Evolutionary conservation across 2,113 vertebrate species (phyloP).

Genomic region (Macaca mulatta): DNA sequence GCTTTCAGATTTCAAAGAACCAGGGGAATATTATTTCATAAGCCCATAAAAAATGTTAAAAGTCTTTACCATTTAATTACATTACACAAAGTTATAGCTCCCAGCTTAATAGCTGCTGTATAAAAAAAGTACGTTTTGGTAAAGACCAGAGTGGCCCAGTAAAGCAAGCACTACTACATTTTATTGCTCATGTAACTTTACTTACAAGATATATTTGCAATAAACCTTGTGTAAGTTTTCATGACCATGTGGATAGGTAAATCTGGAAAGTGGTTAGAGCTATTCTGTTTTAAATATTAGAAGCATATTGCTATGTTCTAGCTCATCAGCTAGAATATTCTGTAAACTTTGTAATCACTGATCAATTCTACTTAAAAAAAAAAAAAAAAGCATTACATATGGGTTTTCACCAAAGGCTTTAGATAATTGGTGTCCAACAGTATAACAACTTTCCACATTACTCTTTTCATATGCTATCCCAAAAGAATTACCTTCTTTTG

Average conservation of each 20-base stretch:
- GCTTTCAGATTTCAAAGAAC: conserved; percentile 45
- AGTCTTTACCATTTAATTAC: conserved; percentile 52
- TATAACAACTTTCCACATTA: not conserved
- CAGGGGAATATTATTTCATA: conserved; percentile 57
- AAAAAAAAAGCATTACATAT: not conserved
- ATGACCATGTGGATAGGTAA: not conserved
- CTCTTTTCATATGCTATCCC: not conserved
- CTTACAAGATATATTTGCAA: conserved; percentile 57
- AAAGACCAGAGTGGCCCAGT: conserved; percentile 37
- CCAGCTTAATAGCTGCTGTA: conserved; percentile 16
- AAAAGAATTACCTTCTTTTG: not conserved
- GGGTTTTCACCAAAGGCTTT: not conserved
- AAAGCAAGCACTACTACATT: conserved; percentile 31
- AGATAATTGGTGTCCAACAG: not conserved
- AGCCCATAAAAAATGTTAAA: conserved; percentile 31
- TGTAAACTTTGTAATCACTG: not conserved
- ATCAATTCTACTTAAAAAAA: not conserved
- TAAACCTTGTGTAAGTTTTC: conserved; percentile 35
- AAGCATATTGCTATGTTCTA: not conserved
- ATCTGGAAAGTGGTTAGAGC: not conserved
- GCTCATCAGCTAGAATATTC: not conserved
- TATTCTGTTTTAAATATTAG: not conserved
- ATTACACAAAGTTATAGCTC: conserved; percentile 18
- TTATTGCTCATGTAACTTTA: conserved; percentile 50
- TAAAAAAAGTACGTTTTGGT: conserved; percentile 5